Evolutionary conservation across 2,888 invertebrate genomes (phyloP).

Genomic region (Galeruca laticollis): DNA sequence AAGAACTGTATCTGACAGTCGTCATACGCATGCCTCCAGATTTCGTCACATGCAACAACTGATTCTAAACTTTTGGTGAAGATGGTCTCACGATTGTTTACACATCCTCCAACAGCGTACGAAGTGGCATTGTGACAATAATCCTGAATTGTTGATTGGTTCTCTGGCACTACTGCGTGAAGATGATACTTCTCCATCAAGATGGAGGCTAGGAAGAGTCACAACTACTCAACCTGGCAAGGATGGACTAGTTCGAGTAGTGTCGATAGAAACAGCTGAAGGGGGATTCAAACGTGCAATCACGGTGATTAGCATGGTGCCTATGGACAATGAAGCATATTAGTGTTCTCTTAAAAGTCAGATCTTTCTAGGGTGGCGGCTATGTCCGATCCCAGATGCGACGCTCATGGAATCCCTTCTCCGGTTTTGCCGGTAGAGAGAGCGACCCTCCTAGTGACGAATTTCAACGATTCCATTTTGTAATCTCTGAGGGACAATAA

Average conservation of each 20-base stretch:
- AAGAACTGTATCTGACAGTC: background rate
- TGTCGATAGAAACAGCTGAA: background rate
- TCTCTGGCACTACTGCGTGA: background rate
- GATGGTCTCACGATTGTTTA: background rate
- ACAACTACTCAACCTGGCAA: background rate
- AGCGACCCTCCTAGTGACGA: background rate
- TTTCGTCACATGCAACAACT: background rate
- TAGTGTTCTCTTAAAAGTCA: background rate
- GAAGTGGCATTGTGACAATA: background rate
- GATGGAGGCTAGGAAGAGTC: background rate
- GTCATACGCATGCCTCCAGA: background rate
- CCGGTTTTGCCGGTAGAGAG: background rate
- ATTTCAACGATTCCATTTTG: no score
- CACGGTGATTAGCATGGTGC: background rate
- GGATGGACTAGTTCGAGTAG: background rate
- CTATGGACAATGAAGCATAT: background rate
- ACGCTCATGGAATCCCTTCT: background rate
- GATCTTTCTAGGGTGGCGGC: background rate
- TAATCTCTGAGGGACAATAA: no score
- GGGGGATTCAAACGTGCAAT: background rate
- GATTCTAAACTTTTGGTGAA: background rate
- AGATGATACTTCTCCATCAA: background rate
- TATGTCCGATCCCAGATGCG: background rate
- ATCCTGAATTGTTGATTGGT: background rate
- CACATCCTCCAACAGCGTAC: background rate